These are phyloP conservation scores for Hipparchia semele DNA, from an alignment of 2,888 invertebrate species.

Conservation along the genomic window DNA sequence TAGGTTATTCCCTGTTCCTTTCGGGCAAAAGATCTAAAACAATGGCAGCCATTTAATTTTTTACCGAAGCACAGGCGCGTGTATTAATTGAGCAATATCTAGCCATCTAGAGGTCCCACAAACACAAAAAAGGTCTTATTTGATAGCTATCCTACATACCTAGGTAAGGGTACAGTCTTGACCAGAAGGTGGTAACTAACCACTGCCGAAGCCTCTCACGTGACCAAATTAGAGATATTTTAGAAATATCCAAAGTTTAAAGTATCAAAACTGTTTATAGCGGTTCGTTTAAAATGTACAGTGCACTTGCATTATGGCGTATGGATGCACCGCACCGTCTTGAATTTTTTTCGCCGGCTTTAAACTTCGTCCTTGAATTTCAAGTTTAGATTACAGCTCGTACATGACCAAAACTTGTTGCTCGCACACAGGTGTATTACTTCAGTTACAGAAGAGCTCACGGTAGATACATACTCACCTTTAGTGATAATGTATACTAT, in stretches of 20 bases:
- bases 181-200: no score
- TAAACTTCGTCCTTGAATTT: slow-evolving; percentile 79
- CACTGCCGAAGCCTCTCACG: no score
- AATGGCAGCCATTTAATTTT: no score
- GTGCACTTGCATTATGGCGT: slow-evolving; percentile 72
- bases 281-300: slow-evolving; percentile 44
- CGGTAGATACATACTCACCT: slow-evolving; percentile 12
- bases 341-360: slow-evolving; percentile 70
- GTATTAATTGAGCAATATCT: no score
- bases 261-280: slow-evolving; percentile 44
- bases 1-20: neutral
- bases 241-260: neutral
- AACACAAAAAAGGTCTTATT: no score
- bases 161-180: no score
- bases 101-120: no score
- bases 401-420: slow-evolving; percentile 58
- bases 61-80: no score
- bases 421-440: slow-evolving; percentile 41
- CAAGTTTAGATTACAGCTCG: slow-evolving; percentile 77
- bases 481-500: slow-evolving; percentile 21
- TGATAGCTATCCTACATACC: no score
- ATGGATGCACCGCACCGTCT: slow-evolving; percentile 76
- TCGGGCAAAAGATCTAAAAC: no score
- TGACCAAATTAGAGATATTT: no score
- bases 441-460: slow-evolving; percentile 28